Base-by-base conservation (phyloP, 2,888 invertebrate species). In the Andrena bucephala region DNA sequence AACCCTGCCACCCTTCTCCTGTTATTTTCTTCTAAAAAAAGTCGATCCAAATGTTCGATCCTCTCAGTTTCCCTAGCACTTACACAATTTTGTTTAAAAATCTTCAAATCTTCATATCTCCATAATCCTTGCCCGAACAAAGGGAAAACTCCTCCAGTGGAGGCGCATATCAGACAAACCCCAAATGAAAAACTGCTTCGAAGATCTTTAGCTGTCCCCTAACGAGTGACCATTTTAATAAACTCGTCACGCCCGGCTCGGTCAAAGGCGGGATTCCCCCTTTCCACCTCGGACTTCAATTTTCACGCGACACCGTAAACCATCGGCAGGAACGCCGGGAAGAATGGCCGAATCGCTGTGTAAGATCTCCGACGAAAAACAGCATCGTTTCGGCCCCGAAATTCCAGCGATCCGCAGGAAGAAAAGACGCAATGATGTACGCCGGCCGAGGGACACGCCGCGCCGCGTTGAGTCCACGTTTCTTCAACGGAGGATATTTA, bases 171-270 rank as follows among this genome's bases (percentile, higher is more conserved):
- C 42, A 42, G 42, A 13, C 10, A 42, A 42, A 13, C 13, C 13
- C 42, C 42, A 42, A 42, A 42, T 42, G 42, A 42, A 52, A 52
- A 20, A 54, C 8, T 54, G 54, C 54, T n/a, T 20, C 20, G 54
- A 20, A 24, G 20, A 54, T 54, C 54, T 8, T n/a, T 24, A 54
- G 8, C 57, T 57, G 24, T 13, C 31, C 13, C 5, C 33, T 60
- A 68, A 74, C 70, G 50, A 67, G 27, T 42, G 48, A 36, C 24
- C 74, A 79, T 81, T 87, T 87, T 85, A 87, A 87, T 87, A 79
- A 87, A 87, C 87, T 87, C 71, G 78, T 87, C 87, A 87, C 85
- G 73, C 69, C 52, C 59, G 74, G 66, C 16, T 24, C 48, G 62
- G n/a, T n/a, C 10, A 29, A n/a, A n/a, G 8, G 65, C 65, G 7